phyloP scores from a whole-genome alignment of 2,797 vertebrate species.

The Amblyopsis hoosieri region DNA sequence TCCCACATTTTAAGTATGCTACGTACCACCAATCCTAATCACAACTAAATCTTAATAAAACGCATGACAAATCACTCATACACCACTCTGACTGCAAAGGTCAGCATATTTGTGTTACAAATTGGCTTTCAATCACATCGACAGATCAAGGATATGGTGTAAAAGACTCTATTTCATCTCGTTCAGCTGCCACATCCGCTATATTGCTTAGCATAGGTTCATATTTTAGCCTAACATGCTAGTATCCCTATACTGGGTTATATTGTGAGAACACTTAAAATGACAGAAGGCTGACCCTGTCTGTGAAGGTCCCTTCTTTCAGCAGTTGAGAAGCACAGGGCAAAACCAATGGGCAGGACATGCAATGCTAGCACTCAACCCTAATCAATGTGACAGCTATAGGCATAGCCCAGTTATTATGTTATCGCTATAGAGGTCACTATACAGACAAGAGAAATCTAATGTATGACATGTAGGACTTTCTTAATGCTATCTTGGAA shows the following conservation, averaged over 20 bases:
- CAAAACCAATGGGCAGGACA: slow-evolving; percentile 13
- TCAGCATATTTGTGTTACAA: slow-evolving; percentile 16
- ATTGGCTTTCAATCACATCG: slow-evolving; percentile 4
- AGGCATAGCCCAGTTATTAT: slow-evolving; percentile 26
- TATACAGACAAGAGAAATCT: slow-evolving; percentile 46
- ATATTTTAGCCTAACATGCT: slow-evolving; percentile 35
- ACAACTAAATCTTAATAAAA: neutral
- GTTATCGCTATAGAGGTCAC: slow-evolving; percentile 57
- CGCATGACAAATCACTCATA: slow-evolving; percentile 18
- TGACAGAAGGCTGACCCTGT: slow-evolving; percentile 36
- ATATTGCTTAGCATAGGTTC: slow-evolving; percentile 16
- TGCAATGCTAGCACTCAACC: slow-evolving; percentile 34
- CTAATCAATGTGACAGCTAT: slow-evolving; percentile 49
- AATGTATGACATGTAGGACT: slow-evolving; percentile 44
- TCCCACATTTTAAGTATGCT: neutral
- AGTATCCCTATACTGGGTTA: slow-evolving; percentile 24
- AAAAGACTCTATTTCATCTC: slow-evolving; percentile 31
- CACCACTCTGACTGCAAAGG: slow-evolving; percentile 21
- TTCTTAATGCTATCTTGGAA: slow-evolving; percentile 52
- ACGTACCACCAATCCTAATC: neutral
- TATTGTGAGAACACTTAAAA: slow-evolving; percentile 35
- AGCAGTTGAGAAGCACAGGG: slow-evolving; percentile 10
- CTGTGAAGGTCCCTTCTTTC: slow-evolving; percentile 35
- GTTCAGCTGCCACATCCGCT: slow-evolving; percentile 16
- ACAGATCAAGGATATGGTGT: slow-evolving; percentile 21